phyloP scores from a whole-genome alignment of 2,797 vertebrate genomes.

The Brotogeris chrysoptera region DNA sequence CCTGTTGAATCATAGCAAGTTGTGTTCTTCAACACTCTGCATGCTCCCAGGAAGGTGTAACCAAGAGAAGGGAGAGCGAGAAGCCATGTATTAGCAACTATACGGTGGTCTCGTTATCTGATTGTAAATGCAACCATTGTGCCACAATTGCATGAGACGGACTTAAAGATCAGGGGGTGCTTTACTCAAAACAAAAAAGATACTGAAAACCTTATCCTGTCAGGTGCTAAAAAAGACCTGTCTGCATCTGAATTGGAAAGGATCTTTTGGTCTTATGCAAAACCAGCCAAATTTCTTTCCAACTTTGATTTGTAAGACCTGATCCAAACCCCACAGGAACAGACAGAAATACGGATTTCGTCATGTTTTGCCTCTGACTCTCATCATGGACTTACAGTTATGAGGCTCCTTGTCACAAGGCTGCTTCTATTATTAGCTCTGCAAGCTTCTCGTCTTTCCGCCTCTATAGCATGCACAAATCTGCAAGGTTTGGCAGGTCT shows the following conservation, averaged over 20 bases:
- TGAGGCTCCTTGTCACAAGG: not conserved
- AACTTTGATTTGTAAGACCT: not conserved
- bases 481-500: constrained; percentile 34
- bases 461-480: not conserved
- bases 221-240: not conserved
- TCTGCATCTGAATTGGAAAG: not conserved
- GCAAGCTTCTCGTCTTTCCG: not conserved
- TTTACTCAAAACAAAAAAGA: not conserved
- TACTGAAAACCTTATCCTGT: not conserved
- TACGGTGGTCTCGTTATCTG: not conserved
- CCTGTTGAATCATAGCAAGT: not conserved
- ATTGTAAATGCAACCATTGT: not conserved
- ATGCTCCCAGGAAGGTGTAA: not conserved
- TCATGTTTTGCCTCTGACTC: not conserved
- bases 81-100: not conserved
- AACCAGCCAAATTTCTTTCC: not conserved
- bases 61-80: not conserved
- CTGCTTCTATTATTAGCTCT: constrained; percentile 26
- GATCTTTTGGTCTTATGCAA: not conserved
- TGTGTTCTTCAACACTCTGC: not conserved
- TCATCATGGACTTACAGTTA: constrained; percentile 11
- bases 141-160: not conserved
- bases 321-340: not conserved
- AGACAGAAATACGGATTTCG: not conserved
- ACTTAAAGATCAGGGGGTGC: not conserved